A percentile compares a stretch with the other conserved stretches of the same genome.
phyloP scores from a whole-genome alignment of 2,797 vertebrate genomes.

The Monodelphis domestica region DNA sequence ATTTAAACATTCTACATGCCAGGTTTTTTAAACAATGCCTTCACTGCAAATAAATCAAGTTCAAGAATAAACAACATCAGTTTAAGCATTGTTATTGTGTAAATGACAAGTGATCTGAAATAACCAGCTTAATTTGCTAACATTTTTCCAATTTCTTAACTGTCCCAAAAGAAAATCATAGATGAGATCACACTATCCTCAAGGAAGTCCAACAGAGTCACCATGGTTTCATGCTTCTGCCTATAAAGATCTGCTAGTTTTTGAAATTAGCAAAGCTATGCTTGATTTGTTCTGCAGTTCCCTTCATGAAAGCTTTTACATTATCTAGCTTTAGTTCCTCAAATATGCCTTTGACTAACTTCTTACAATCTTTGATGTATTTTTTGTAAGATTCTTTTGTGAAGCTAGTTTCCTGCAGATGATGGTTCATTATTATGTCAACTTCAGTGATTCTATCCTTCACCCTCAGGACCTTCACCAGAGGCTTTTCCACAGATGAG shows the following conservation, averaged over 20 bases:
- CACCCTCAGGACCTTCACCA: slow-evolving; percentile 82
- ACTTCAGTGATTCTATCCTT: slow-evolving; percentile 84
- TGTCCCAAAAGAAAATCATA: slow-evolving; percentile 93
- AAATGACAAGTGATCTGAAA: slow-evolving; percentile 82
- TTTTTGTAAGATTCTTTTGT: slow-evolving; percentile 84
- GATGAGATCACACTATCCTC: slow-evolving; percentile 88
- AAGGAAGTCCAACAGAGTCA: slow-evolving; percentile 90
- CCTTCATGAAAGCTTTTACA: slow-evolving; percentile 83
- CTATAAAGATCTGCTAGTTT: slow-evolving; percentile 89
- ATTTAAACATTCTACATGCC: slow-evolving; percentile 84
- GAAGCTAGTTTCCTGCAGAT: slow-evolving; percentile 85
- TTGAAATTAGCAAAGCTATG: slow-evolving; percentile 81
- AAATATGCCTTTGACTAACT: slow-evolving; percentile 85
- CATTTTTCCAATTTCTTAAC: slow-evolving; percentile 91
- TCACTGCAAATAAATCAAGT: slow-evolving; percentile 83
- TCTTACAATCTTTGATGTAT: slow-evolving; percentile 88
- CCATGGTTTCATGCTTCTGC: slow-evolving; percentile 89
- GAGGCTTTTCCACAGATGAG: slow-evolving; percentile 88
- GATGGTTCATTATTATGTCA: slow-evolving; percentile 89
- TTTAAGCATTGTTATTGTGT: slow-evolving; percentile 83
- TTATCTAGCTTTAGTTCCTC: slow-evolving; percentile 79
- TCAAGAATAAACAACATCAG: slow-evolving; percentile 83
- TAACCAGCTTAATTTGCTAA: slow-evolving; percentile 83
- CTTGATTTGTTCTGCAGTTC: slow-evolving; percentile 82
- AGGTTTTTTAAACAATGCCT: slow-evolving; percentile 83